Conservation (phyloP, 2,113 vertebrate genomes). For the Albula glossodonta region DNA sequence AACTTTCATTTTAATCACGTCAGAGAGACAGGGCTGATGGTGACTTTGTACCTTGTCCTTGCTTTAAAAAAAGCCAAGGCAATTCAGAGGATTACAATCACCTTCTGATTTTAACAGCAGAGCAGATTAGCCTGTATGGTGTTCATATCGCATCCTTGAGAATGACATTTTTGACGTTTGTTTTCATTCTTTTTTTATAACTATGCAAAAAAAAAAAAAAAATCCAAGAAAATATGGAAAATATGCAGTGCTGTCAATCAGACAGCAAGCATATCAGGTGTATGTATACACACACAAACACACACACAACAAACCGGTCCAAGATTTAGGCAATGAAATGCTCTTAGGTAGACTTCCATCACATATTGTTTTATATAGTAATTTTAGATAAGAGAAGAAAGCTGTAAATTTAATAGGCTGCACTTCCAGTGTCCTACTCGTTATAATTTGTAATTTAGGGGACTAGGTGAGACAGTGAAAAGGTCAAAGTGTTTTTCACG, state of each 20-base stretch:
- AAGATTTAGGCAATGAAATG: not conserved
- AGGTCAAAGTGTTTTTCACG: no score
- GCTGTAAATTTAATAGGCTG: not conserved
- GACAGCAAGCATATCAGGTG: not conserved
- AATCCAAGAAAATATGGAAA: not conserved
- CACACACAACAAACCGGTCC: not conserved
- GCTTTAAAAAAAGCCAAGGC: not conserved
- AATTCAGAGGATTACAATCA: not conserved
- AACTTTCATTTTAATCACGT: not conserved
- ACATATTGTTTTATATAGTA: not conserved
- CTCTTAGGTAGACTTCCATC: not conserved
- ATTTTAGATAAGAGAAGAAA: not conserved
- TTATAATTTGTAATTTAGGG: not conserved
- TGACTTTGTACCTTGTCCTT: slow-evolving; percentile 2
- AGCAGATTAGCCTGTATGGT: not conserved
- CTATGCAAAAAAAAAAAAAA: not conserved
- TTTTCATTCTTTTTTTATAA: not conserved
- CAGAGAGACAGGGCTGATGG: not conserved
- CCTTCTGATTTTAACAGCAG: not conserved
- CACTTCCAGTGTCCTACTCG: not conserved
- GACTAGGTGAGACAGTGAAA: no score
- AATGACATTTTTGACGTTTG: not conserved
- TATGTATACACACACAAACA: not conserved
- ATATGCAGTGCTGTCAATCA: not conserved
- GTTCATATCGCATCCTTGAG: not conserved